Evolutionary conservation across 2,113 vertebrate species (phyloP), one percentile per base, ranked within the genome.

Genomic region (Tetraodon nigroviridis): DNA sequence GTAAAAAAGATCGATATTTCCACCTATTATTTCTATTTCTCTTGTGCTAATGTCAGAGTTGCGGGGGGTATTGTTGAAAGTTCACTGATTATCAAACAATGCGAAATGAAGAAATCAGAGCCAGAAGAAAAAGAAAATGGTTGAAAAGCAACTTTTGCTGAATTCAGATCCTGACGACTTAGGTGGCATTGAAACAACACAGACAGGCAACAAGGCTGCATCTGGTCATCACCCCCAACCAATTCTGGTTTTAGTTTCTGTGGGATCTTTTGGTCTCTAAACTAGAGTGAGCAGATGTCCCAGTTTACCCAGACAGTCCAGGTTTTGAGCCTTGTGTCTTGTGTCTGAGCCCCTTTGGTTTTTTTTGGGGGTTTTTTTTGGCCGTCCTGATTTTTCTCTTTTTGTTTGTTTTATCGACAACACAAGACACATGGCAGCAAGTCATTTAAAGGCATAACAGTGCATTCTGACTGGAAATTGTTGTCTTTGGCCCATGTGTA

Each of bases 21-120:
- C 5, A 48, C 60, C 61, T 40, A 48, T 57, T 60, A 61, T 75
- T 81, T 78, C 61, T 60, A 0, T 74, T 67, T 80, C 45, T 58
- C 55, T 59, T 15, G 50, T 67, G 45, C 45, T 77, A 48, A 75
- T 82, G 82, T 68, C 55, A 53, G 76, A 66, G 60, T 68, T 69
- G 64, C 69, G 18, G 32, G 70, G 64, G 75, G 24, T 27, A 64
- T 21, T 73, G 49, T 50, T 24, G 44, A 67, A 73, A 21, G 24
- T 61, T 72, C 63, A 49, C 37, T 18, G 19, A 69, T 67, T 56
- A 51, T 63, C 61, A 57, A 44, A 58, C 69, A 51, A 71, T 27
- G 51, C 53, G 59, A 68, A 69, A 67, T 12, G 19, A 51, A 72
- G 42, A 51, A 54, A 3, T 5, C 17, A 46, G 48, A 60, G 63